Evolutionary conservation across 2,888 invertebrate genomes (phyloP).

Genomic region (Dicyrtomina minuta): DNA sequence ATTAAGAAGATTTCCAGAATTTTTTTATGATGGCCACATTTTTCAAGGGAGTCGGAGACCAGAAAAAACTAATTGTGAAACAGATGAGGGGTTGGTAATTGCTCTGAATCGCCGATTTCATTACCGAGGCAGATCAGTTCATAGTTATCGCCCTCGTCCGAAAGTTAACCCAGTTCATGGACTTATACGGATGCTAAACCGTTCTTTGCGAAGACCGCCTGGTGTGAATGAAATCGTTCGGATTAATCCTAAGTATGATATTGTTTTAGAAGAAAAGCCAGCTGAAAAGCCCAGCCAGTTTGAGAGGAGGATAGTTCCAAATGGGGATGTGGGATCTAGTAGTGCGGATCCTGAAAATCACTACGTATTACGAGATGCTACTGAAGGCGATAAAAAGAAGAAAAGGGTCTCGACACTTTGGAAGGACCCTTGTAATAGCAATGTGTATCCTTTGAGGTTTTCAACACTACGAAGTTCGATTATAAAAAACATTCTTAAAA

Average conservation of each 20-base stretch:
- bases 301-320: not conserved
- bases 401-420: not conserved
- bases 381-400: not conserved
- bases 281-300: not conserved
- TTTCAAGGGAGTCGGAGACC: no score
- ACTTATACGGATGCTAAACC: not conserved
- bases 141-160: not conserved
- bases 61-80: no score
- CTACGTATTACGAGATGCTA: not conserved
- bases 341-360: not conserved
- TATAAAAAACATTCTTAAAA: not conserved
- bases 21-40: no score
- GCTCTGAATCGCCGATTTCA: not conserved
- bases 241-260: slow-evolving; percentile 12
- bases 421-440: no score
- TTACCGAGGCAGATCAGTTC: not conserved
- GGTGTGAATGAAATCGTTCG: slow-evolving; percentile 9
- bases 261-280: not conserved
- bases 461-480: not conserved
- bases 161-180: not conserved
- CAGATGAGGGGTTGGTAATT: no score
- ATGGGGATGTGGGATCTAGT: not conserved
- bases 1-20: no score
- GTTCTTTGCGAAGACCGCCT: not conserved
- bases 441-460: slow-evolving; percentile 1